Percentiles rank a stretch among this genome's conserved stretches.
These are phyloP conservation scores for Rhimphoctona megacephalus DNA, from an alignment of 2,888 invertebrate species.

Conservation along the genomic window DNA sequence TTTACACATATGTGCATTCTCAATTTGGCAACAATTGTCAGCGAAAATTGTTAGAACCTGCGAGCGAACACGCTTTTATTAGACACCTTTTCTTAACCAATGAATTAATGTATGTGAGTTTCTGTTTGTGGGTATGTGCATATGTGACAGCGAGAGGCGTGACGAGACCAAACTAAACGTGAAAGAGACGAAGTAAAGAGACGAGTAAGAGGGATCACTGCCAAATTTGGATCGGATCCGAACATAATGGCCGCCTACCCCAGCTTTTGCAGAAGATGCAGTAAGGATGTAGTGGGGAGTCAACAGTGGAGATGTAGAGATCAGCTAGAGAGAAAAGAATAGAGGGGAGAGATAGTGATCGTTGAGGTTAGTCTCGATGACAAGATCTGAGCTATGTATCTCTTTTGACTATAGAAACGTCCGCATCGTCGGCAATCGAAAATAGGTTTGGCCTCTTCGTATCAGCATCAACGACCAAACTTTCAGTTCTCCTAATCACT, in stretches of 20 bases:
- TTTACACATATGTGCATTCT: neutral
- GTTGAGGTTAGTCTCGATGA: conserved; percentile 39
- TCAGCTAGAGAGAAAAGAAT: conserved; percentile 30
- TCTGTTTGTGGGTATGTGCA: neutral
- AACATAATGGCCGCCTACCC: conserved; percentile 79
- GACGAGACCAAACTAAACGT: conserved; percentile 39
- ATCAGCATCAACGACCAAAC: conserved; percentile 49
- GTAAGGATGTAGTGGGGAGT: conserved; percentile 40
- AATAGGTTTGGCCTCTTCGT: conserved; percentile 68
- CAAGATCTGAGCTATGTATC: conserved; percentile 12
- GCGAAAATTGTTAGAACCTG: conserved; percentile 15
- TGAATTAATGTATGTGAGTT: neutral
- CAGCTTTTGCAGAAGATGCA: conserved; percentile 61
- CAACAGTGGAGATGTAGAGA: conserved; percentile 21
- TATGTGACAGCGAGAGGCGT: conserved; percentile 30
- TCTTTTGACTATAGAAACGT: conserved; percentile 36
- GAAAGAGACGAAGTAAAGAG: conserved; percentile 42
- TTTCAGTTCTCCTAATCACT: conserved; percentile 15
- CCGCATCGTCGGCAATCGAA: conserved; percentile 62
- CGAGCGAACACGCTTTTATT: conserved; percentile 54
- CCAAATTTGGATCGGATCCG: conserved; percentile 79
- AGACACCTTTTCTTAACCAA: conserved; percentile 31
- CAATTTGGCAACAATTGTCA: neutral
- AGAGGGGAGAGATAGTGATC: conserved; percentile 11
- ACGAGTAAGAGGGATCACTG: conserved; percentile 74